A percentile compares a stretch with the other conserved stretches of the same genome.
Conservation (phyloP, 2,797 vertebrate species). For the Phoxinus dragarum region DNA sequence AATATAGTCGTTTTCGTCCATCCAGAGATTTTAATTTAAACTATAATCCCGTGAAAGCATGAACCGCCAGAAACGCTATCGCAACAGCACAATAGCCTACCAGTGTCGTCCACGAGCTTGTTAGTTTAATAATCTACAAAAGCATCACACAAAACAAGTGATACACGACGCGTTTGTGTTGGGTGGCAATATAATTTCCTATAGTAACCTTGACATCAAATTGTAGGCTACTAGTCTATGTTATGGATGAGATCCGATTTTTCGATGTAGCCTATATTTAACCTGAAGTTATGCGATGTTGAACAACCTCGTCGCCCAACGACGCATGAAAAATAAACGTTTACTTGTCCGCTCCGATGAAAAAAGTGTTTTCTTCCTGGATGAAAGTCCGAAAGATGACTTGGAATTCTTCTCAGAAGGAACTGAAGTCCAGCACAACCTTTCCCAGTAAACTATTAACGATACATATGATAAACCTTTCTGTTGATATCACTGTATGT, state of each 20-base stretch:
- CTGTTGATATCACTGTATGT: not conserved
- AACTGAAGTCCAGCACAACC: not conserved
- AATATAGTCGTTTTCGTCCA: not conserved
- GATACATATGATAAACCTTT: not conserved
- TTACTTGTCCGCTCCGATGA: not conserved
- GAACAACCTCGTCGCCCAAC: not conserved
- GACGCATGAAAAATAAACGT: conserved; percentile 22
- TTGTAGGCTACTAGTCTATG: not conserved
- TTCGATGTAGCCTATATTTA: conserved; percentile 30
- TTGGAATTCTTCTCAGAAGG: conserved; percentile 7
- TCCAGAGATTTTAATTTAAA: not conserved
- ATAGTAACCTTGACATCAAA: not conserved
- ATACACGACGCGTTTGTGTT: conserved; percentile 1
- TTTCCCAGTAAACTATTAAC: not conserved
- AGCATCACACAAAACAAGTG: not conserved
- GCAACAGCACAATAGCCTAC: not conserved
- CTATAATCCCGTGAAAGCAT: not conserved
- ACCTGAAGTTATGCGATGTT: conserved; percentile 34
- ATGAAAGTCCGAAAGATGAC: not conserved
- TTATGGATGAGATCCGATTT: conserved; percentile 7
- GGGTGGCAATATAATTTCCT: not conserved
- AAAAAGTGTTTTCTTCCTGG: not conserved
- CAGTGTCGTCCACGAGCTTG: not conserved
- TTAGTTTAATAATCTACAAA: conserved; percentile 20
- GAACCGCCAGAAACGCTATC: not conserved